phyloP scores from a whole-genome alignment of 1,140 invertebrate species.

The Brachionus calyciflorus region DNA sequence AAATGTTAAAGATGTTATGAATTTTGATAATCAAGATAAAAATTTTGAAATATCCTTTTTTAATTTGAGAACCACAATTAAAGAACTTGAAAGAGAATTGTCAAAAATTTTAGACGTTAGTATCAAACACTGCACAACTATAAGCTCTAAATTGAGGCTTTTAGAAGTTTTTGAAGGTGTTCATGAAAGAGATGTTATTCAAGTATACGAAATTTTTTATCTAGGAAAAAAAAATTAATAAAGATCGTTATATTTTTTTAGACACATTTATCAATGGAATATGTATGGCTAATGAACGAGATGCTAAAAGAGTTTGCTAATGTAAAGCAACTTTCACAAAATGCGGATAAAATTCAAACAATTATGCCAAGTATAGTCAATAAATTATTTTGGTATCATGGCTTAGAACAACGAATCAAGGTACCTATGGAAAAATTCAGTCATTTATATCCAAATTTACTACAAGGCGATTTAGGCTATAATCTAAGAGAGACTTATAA shows the following conservation, averaged over 20 bases:
- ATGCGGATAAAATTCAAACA: conserved; percentile 50
- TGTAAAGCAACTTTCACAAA: conserved; percentile 53
- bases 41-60: conserved; percentile 59
- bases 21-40: conserved; percentile 22
- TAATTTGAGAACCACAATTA: conserved; percentile 57
- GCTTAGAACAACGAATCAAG: conserved; percentile 55
- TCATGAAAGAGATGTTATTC: conserved; percentile 58
- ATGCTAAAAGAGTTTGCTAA: conserved; percentile 55
- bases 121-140: conserved; percentile 49
- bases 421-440: conserved; percentile 58
- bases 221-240: too few species aligned
- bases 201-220: too few species aligned
- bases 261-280: conserved; percentile 55
- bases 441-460: conserved; percentile 56
- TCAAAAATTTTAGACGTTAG: conserved; percentile 37
- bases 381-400: conserved; percentile 57
- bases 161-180: conserved; percentile 61
- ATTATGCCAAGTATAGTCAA: conserved; percentile 58
- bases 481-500: conserved; percentile 56
- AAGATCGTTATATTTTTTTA: conserved; percentile 46
- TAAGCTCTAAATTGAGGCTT: conserved; percentile 56
- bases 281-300: conserved; percentile 51
- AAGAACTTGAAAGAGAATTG: conserved; percentile 48
- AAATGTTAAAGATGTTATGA: conserved; percentile 40
- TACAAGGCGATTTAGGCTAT: conserved; percentile 57